A percentile compares a stretch with the other conserved stretches of the same genome.
Evolutionary conservation across 92 coral and sea anemone genomes (phyloP).

Genomic region (Epizoanthus rinbou): DNA sequence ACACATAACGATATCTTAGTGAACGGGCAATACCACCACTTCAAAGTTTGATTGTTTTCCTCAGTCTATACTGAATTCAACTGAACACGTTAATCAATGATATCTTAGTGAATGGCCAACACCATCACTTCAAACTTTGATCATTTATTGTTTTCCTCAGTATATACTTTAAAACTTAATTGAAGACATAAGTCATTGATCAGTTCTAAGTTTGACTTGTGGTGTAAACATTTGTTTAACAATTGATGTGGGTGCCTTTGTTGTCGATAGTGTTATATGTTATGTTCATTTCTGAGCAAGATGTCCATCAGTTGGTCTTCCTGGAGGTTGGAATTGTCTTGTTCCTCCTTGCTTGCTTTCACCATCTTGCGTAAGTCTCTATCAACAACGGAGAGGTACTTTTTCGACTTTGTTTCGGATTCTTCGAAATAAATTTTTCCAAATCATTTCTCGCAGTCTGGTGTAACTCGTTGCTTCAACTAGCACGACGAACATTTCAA

Average conservation of each 20-base stretch:
- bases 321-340: background rate
- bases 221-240: background rate
- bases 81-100: background rate
- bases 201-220: background rate
- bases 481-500: background rate
- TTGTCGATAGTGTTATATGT: background rate
- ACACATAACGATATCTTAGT: too few species aligned
- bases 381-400: background rate
- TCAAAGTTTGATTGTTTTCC: too few species aligned
- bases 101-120: background rate
- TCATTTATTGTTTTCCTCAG: background rate
- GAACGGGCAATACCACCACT: too few species aligned
- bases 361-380: background rate
- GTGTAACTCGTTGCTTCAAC: background rate
- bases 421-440: constrained; percentile 7
- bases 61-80: background rate
- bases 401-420: background rate
- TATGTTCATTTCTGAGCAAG: background rate
- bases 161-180: too few species aligned
- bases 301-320: background rate
- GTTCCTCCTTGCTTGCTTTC: background rate
- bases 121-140: background rate
- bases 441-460: constrained; percentile 3
- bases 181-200: background rate
- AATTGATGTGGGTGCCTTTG: background rate